Evolutionary conservation across 2,888 invertebrate species (phyloP), one percentile per base, ranked within the genome.

Genomic region (Ligdia adustata): DNA sequence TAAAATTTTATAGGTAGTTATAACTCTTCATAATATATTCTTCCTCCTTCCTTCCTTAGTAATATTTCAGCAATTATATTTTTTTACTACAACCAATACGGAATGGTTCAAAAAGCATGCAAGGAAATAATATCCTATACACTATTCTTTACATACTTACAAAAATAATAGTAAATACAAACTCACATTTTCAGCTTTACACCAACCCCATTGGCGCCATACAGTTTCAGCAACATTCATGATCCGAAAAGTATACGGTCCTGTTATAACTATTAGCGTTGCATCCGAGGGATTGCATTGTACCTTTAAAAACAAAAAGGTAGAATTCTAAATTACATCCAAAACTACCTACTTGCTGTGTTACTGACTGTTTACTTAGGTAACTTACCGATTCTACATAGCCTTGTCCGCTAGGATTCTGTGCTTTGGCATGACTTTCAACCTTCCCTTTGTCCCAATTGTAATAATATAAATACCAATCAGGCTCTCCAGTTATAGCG

Each of bases 121-220:
- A n/a, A n/a, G n/a, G n/a, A n/a, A n/a, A n/a, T n/a, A n/a, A n/a
- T n/a, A n/a, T n/a, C n/a, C n/a, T n/a, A n/a, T n/a, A n/a, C n/a
- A n/a, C n/a, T n/a, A n/a, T n/a, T 20, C 20, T 20, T 20, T 20
- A 20, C 7, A 22, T 6, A 6, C n/a, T 22, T 22, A 2, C n/a
- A 7, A 7, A 6, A 7, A 6, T 22, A n/a, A n/a, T n/a, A n/a
- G n/a, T n/a, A 29, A 3, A 7, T 5, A 3, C 9, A 13, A 9
- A 50, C 85, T 75, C 64, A 91, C 91, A 57, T 91, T 91, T 75
- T 97, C 97, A 22, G 94, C 93, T 76, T 97, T 97, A 56, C 95
- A 93, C 83, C 94, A 96, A 5, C 96, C 96, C 87, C 94, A 96
- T 53, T 95, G 95, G 20, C 96, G 92, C 93, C 97, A 95, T 5